Evolutionary conservation across 2,888 invertebrate species (phyloP).

Genomic region (Lasioglossum lativentre): DNA sequence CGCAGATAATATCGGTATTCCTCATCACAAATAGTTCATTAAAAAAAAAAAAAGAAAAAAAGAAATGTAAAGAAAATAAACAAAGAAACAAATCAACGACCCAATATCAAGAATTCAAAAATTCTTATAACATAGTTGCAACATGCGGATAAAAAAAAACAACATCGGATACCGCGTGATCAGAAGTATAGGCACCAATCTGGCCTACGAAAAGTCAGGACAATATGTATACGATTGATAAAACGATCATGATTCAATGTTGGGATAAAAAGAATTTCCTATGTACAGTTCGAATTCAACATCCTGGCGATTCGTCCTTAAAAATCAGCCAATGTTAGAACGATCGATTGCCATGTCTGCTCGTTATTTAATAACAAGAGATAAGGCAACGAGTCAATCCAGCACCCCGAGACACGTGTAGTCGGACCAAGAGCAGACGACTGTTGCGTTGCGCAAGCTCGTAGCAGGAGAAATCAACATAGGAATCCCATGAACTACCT

Average conservation of each 20-base stretch:
- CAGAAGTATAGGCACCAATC: conserved; percentile 64
- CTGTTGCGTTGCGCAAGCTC: not conserved
- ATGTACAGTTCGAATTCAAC: conserved; percentile 63
- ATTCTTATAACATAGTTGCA: conserved; percentile 15
- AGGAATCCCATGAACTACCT: not conserved
- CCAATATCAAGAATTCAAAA: not conserved
- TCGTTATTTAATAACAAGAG: conserved; percentile 50
- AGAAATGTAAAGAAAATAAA: conserved; percentile 10
- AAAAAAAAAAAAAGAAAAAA: not conserved
- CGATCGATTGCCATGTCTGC: conserved; percentile 60
- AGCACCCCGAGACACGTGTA: conserved; percentile 26
- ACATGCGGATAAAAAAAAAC: conserved; percentile 48
- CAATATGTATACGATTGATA: conserved; percentile 31
- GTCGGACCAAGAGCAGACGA: not conserved
- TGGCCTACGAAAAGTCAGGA: conserved; percentile 42
- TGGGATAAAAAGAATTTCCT: conserved; percentile 59
- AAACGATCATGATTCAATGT: conserved; percentile 50
- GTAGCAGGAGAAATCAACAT: not conserved
- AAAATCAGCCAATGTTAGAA: conserved; percentile 66
- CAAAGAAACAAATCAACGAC: conserved; percentile 8
- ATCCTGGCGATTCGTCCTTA: conserved; percentile 39
- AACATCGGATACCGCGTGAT: conserved; percentile 49
- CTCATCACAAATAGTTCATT: conserved; percentile 2
- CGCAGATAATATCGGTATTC: conserved; percentile 19
- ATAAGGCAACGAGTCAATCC: conserved; percentile 53